Evolutionary conservation across 1,140 invertebrate genomes (phyloP).

Genomic region (Cecropterus lyciades): DNA sequence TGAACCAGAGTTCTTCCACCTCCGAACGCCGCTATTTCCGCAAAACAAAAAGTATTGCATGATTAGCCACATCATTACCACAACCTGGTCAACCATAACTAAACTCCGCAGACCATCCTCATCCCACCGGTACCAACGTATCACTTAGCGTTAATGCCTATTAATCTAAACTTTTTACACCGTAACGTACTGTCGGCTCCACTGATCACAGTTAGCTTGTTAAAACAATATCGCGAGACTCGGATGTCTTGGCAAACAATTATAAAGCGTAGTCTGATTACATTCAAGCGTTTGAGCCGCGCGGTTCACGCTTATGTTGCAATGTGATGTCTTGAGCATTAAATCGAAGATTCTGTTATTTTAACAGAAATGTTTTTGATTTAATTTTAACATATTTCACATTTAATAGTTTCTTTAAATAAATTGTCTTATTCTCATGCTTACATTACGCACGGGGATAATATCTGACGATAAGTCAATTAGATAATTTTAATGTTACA

Average conservation of each 20-base stretch:
- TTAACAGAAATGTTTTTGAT: too few species aligned
- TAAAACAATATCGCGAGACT: constrained; percentile 21
- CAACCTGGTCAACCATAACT: constrained; percentile 17
- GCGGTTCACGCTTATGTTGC: too few species aligned
- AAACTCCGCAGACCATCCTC: constrained; percentile 2
- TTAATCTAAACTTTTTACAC: constrained; percentile 16
- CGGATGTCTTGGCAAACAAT: constrained; percentile 13
- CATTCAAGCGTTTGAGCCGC: not conserved
- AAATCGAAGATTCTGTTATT: too few species aligned
- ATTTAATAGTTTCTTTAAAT: too few species aligned
- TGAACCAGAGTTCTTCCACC: too few species aligned
- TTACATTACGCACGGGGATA: too few species aligned
- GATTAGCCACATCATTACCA: constrained; percentile 15
- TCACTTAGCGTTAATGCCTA: constrained; percentile 15
- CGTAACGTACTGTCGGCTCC: constrained; percentile 6
- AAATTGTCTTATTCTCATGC: too few species aligned
- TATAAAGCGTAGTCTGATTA: constrained; percentile 6
- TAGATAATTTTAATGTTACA: too few species aligned
- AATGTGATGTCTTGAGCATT: too few species aligned
- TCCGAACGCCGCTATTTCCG: too few species aligned
- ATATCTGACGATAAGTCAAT: too few species aligned
- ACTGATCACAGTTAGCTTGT: constrained; percentile 26
- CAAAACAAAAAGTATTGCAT: constrained; percentile 17
- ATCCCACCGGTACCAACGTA: constrained; percentile 3
- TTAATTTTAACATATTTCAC: too few species aligned